These are phyloP conservation scores for Chloropsis cyanopogon DNA, from an alignment of 2,113 vertebrate genomes.

Conservation along the genomic window DNA sequence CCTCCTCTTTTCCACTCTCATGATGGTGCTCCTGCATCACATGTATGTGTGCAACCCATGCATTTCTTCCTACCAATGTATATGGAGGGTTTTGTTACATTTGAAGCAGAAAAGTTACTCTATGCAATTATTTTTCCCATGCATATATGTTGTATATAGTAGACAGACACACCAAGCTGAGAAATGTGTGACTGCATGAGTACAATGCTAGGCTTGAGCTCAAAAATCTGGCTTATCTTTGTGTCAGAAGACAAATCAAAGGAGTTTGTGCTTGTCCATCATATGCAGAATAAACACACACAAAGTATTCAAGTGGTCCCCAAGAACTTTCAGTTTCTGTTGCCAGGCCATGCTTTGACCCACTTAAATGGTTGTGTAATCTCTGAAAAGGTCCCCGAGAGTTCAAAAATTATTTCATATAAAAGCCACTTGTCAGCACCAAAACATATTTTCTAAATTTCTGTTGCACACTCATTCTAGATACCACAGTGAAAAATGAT, in stretches of 20 bases:
- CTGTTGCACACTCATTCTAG: not conserved
- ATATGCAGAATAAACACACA: not conserved
- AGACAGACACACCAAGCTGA: not conserved
- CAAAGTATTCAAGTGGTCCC: not conserved
- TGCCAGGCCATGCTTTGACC: not conserved
- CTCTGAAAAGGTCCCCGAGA: not conserved
- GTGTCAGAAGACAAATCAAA: not conserved
- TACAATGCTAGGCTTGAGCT: not conserved
- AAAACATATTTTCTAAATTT: not conserved
- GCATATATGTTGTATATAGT: not conserved
- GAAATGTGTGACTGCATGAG: not conserved
- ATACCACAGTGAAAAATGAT: not conserved
- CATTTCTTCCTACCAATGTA: not conserved
- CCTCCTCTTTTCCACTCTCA: accelerated
- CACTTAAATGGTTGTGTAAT: not conserved
- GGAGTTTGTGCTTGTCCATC: not conserved
- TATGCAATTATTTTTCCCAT: not conserved
- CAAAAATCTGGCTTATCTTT: not conserved
- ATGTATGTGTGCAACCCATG: not conserved
- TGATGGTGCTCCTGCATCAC: not conserved
- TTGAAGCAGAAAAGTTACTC: not conserved
- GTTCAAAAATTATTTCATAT: not conserved
- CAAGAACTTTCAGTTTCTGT: not conserved
- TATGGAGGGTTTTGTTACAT: not conserved
- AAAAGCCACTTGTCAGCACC: not conserved